Base-by-base conservation (phyloP, 2,113 vertebrate species). In the Aptenodytes patagonicus region DNA sequence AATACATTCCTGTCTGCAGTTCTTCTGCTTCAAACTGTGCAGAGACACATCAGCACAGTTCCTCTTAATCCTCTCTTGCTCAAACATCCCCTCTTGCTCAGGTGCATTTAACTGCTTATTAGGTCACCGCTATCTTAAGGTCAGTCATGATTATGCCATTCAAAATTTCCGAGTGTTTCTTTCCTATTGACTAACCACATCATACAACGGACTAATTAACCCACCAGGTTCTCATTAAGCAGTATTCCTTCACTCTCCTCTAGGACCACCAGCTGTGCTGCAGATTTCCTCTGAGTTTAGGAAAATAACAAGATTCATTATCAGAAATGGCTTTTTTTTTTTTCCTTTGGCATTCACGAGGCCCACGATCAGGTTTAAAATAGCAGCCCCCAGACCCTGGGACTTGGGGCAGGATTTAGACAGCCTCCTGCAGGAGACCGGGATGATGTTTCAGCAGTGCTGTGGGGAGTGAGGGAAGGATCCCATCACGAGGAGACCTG, bases 251-350 rank as follows among this genome's bases (percentile, higher is more conserved):
- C 52, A 54, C 55, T 78, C 44, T 94, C 76, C 94, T 89, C 52
- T 75, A 90, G 87, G 91, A 88, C 81, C 55, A 88, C 94, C 89
- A 96, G 84, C 84, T 90, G 94, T 83, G 91, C 75, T 52, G 22
- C 60, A 95, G 84, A 95, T 95, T 95, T 96, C 95, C 82, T 97
- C 76, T 16, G 93, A 96, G 89, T 94, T 96, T 70, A 78, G 71
- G 87, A 94, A 97, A 95, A 94, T 70, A 94, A 65, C 38, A 83
- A 94, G 79, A 93, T 88, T 95, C 70, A 13, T 95, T 95, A 86
- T 75, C 77, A 96, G 87, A 91, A 96, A 91, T 51, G 1, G 8
- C 31, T 10, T 58, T 81, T 71, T 75, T 75, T 60, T 57, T 94
- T 81, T 66, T 19, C 44, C 47, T 76, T 90, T 1, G 1, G 69